phyloP scores from a whole-genome alignment of 2,888 invertebrate genomes.

The Nematopogon swammerdamellus region DNA sequence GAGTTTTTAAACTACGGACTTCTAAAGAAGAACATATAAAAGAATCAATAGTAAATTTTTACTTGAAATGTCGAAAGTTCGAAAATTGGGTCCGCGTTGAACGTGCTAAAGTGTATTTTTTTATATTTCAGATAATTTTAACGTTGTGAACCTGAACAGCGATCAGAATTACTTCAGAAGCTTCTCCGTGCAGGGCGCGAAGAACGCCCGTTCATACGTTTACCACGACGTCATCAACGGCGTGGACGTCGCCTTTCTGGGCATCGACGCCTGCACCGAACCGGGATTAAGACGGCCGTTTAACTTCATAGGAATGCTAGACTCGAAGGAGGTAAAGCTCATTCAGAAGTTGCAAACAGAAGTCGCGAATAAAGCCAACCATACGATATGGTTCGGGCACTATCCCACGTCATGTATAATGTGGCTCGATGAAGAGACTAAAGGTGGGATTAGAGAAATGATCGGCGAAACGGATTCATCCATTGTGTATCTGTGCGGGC shows the following conservation, averaged over 20 bases:
- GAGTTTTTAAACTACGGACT: no score
- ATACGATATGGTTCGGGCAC: conserved; percentile 73
- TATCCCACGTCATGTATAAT: conserved; percentile 88
- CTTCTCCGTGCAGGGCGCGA: conserved; percentile 75
- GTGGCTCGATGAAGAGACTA: conserved; percentile 47
- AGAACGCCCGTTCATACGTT: conserved; percentile 70
- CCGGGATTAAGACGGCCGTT: conserved; percentile 86
- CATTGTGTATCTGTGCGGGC: conserved; percentile 83
- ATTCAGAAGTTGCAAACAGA: conserved; percentile 56
- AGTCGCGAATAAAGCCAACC: conserved; percentile 43
- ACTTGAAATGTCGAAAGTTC: no score
- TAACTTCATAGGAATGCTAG: conserved; percentile 81
- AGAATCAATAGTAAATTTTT: no score
- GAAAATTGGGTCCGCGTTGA: no score
- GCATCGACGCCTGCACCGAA: conserved; percentile 81
- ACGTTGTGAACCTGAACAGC: conserved; percentile 66
- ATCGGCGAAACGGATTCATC: conserved; percentile 60
- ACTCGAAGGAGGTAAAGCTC: conserved; percentile 52
- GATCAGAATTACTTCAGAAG: conserved; percentile 72
- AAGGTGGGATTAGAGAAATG: conserved; percentile 50
- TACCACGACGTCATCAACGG: conserved; percentile 53
- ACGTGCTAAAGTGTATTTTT: background rate
- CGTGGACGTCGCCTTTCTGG: conserved; percentile 76
- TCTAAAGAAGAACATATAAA: no score
- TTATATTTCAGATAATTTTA: conserved; percentile 77